These are phyloP conservation scores for Himalopsyche tibetana DNA, from an alignment of 2,888 invertebrate species.

Conservation along the genomic window DNA sequence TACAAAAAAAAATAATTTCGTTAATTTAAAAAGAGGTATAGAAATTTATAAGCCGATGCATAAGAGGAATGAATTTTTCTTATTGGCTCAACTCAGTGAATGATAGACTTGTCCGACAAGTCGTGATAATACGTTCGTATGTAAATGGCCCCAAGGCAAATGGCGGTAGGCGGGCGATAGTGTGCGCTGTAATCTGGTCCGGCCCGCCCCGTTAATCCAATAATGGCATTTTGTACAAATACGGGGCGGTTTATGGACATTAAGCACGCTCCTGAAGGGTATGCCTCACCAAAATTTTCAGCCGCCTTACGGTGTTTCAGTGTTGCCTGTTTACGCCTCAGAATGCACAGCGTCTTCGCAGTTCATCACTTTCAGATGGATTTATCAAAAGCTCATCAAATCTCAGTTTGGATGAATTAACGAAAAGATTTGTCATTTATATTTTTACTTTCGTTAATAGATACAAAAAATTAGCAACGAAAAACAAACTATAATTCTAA, in stretches of 20 bases:
- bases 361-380: neutral
- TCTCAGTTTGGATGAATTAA: no score
- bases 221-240: constrained; percentile 60
- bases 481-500: no score
- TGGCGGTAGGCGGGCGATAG: constrained; percentile 26
- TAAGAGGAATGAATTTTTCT: neutral
- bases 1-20: no score
- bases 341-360: neutral
- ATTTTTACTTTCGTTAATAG: no score
- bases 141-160: constrained; percentile 5
- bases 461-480: no score
- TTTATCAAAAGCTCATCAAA: no score
- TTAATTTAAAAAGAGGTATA: no score
- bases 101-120: neutral
- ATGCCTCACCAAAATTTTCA: neutral
- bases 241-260: constrained; percentile 51
- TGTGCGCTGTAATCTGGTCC: constrained; percentile 58
- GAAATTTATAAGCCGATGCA: no score
- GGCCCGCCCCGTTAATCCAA: constrained; percentile 58
- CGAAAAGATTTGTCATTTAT: no score
- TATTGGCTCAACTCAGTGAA: neutral
- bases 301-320: neutral
- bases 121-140: constrained; percentile 34
- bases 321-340: neutral
- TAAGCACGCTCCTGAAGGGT: constrained; percentile 50